phyloP scores from a whole-genome alignment of 2,888 invertebrate species.

The Heliconius charithonia region DNA sequence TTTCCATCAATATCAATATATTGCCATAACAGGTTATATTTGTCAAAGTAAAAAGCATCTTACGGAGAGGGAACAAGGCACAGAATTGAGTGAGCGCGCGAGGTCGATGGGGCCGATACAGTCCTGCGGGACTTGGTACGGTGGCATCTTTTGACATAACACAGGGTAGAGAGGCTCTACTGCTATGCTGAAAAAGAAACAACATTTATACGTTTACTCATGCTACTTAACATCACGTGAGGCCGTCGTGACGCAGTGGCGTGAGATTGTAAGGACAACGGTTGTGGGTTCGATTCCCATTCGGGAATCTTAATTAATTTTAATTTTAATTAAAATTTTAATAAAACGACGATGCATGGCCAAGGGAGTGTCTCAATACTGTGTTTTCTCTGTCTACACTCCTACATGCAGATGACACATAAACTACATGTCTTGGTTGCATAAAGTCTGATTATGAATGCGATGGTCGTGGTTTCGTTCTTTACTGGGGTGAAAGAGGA shows the following conservation, averaged over 20 bases:
- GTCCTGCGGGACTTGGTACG: slow-evolving; percentile 74
- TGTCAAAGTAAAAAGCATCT: slow-evolving; percentile 53
- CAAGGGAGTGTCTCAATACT: too few species aligned
- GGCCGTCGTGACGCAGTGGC: too few species aligned
- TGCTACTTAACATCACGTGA: not conserved
- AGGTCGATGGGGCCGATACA: slow-evolving; percentile 89
- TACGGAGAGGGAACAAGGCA: slow-evolving; percentile 94
- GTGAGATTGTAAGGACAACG: too few species aligned
- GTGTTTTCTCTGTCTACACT: too few species aligned
- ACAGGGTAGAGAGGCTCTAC: slow-evolving; percentile 96
- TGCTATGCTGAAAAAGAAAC: slow-evolving; percentile 86
- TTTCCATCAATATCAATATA: not conserved
- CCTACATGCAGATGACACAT: too few species aligned
- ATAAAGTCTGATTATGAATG: too few species aligned
- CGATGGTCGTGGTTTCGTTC: too few species aligned
- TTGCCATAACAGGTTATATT: not conserved
- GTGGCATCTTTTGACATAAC: slow-evolving; percentile 80
- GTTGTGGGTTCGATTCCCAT: not conserved
- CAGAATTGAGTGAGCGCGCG: slow-evolving; percentile 91
- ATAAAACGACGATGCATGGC: too few species aligned
- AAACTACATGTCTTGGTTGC: too few species aligned
- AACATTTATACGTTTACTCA: not conserved
- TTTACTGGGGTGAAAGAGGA: too few species aligned
- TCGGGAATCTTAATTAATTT: too few species aligned
- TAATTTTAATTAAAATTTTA: too few species aligned